phyloP scores from a whole-genome alignment of 2,113 vertebrate genomes.

The Potamarius usumacintae region DNA sequence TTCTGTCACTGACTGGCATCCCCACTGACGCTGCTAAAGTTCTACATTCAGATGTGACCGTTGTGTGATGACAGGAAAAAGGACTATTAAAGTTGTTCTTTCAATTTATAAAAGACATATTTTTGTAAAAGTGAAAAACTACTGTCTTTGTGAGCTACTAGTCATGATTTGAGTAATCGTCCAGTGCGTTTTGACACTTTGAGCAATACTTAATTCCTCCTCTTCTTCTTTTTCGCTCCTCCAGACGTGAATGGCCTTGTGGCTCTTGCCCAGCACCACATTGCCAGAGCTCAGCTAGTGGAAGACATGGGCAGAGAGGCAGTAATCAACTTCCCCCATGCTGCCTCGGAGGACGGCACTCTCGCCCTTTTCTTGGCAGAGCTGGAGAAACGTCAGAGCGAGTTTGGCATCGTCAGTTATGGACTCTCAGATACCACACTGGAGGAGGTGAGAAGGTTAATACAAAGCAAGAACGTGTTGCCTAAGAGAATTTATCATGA shows the following conservation, averaged over 20 bases:
- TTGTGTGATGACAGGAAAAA: background rate
- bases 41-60: background rate
- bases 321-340: slow-evolving; percentile 78
- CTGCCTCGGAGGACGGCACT: slow-evolving; percentile 73
- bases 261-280: slow-evolving; percentile 67
- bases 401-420: slow-evolving; percentile 79
- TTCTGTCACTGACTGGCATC: background rate
- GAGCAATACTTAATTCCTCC: background rate
- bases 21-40: background rate
- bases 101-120: background rate
- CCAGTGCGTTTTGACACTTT: background rate
- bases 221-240: background rate
- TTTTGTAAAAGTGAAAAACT: background rate
- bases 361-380: slow-evolving; percentile 76
- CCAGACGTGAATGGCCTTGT: slow-evolving; percentile 74
- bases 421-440: slow-evolving; percentile 86
- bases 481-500: slow-evolving; percentile 21
- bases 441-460: slow-evolving; percentile 77
- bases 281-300: slow-evolving; percentile 74
- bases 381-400: slow-evolving; percentile 73
- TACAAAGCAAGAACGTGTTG: background rate
- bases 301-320: slow-evolving; percentile 79
- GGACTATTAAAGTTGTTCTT: background rate
- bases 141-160: background rate
- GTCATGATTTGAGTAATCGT: background rate